Base-by-base conservation (phyloP, 2,113 vertebrate species). In the Rostratula benghalensis region DNA sequence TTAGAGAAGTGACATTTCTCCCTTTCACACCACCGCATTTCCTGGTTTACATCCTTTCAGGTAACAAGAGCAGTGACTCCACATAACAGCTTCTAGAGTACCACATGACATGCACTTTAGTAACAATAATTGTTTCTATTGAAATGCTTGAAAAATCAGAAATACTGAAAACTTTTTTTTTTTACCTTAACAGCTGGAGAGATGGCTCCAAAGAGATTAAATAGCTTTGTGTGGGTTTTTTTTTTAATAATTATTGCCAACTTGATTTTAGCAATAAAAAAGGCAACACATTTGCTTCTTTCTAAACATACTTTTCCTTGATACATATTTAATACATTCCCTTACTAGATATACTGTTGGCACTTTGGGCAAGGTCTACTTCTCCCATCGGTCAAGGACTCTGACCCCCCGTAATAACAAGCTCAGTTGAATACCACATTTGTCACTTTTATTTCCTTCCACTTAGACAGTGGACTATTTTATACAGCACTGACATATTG, bases 331-430 rank as follows among this genome's bases (percentile, higher is more conserved):
- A 67, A 67, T 37, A 46, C 5, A 21, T 35, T 74, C 25, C 46
- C 5, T 64, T 33, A 22, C 15, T 35, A 74, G 37, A 37, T 23
- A 59, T 8, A 54, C 13, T 50, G 51, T 24, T 8, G 19, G 56
- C 69, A 89, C 43, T 94, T 84, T 65, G 89, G 73, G 39, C 2
- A 59, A 95, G 83, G 91, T 91, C 80, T 90, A 3, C 54, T 77
- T 71, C 46, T 94, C 37, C 80, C 74, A 82, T 56, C 65, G 74
- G 35, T 50, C 76, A 94, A 63, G 51, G 64, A 78, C 83, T 79
- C 75, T 88, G 85, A 83, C 56, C 64, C 92, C 77, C 77, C 3
- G 4, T 22, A 87, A 78, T 54, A 95, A 71, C 18, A 87, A 61
- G 18, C 50, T 79, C 46, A 86, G 37, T 30, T 75, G 35, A 95